Evolutionary conservation across 2,113 vertebrate species (phyloP).

Genomic region (Donacobius atricapilla): DNA sequence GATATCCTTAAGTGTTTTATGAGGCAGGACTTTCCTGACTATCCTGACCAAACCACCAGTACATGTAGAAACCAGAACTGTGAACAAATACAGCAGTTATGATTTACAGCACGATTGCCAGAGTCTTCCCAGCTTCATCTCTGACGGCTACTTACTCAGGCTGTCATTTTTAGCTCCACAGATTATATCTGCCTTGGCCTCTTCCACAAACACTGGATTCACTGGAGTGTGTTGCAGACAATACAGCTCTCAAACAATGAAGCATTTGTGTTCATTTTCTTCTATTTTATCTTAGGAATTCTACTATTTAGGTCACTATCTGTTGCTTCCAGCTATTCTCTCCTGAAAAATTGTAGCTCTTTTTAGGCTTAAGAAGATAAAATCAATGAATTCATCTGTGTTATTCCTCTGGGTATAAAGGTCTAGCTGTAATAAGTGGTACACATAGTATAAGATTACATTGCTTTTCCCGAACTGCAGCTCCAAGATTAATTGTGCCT

Average conservation of each 20-base stretch:
- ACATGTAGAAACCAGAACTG: neutral
- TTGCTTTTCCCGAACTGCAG: conserved; percentile 4
- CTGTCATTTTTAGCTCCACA: conserved; percentile 23
- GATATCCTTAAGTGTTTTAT: neutral
- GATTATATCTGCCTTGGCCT: conserved; percentile 30
- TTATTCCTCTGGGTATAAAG: conserved; percentile 52
- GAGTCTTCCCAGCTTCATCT: neutral
- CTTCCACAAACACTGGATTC: conserved; percentile 41
- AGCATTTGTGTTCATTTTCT: conserved; percentile 49
- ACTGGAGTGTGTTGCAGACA: conserved; percentile 45
- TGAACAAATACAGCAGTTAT: conserved; percentile 9
- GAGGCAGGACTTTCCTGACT: neutral
- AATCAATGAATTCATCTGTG: conserved; percentile 59
- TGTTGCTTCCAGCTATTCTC: conserved; percentile 55
- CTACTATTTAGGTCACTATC: conserved; percentile 66
- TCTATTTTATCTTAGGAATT: conserved; percentile 48
- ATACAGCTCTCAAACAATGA: conserved; percentile 37
- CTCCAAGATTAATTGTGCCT: conserved; percentile 21
- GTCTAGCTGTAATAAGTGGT: conserved; percentile 39
- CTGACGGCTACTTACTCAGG: conserved; percentile 18
- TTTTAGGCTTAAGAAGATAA: conserved; percentile 54
- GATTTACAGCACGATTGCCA: conserved; percentile 27
- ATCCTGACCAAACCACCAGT: neutral
- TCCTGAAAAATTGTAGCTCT: conserved; percentile 39
- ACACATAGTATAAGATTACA: neutral